Evolutionary conservation across 1,140 invertebrate species (phyloP).

Genomic region (Lepidostoma basale): DNA sequence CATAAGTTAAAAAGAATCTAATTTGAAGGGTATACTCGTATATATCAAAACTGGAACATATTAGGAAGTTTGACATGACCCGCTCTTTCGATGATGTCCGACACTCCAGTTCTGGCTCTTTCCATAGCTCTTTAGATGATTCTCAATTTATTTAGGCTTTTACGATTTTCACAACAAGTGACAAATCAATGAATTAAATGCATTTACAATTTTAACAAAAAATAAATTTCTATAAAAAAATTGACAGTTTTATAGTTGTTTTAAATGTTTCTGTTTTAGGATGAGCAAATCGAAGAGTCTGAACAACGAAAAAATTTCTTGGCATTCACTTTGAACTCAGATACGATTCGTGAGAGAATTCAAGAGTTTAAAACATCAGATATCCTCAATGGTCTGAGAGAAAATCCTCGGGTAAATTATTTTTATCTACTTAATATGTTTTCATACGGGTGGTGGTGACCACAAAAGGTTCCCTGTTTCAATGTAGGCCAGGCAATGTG

Average conservation of each 20-base stretch:
- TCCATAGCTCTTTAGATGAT: no score
- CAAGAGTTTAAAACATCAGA: constrained; percentile 59
- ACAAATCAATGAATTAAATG: no score
- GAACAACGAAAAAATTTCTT: constrained; percentile 59
- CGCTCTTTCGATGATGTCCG: no score
- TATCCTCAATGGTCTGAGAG: constrained; percentile 59
- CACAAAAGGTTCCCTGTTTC: not conserved
- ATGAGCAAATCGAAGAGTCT: constrained; percentile 58
- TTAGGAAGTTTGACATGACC: no score
- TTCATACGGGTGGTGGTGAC: not conserved
- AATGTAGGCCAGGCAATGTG: not conserved
- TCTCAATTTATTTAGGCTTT: no score
- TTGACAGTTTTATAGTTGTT: constrained; percentile 24
- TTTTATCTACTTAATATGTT: not conserved
- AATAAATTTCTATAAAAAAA: no score
- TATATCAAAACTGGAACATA: no score
- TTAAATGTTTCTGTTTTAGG: constrained; percentile 46
- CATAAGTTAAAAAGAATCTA: no score
- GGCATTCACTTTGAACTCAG: constrained; percentile 60
- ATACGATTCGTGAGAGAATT: constrained; percentile 59
- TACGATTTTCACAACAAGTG: no score
- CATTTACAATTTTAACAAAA: no score
- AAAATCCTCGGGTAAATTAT: constrained; percentile 59
- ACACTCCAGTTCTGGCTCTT: no score
- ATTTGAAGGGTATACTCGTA: no score